Evolutionary conservation across 2,797 vertebrate species (phyloP), one percentile per base, ranked within the genome.

Genomic region (Coendou prehensilis): DNA sequence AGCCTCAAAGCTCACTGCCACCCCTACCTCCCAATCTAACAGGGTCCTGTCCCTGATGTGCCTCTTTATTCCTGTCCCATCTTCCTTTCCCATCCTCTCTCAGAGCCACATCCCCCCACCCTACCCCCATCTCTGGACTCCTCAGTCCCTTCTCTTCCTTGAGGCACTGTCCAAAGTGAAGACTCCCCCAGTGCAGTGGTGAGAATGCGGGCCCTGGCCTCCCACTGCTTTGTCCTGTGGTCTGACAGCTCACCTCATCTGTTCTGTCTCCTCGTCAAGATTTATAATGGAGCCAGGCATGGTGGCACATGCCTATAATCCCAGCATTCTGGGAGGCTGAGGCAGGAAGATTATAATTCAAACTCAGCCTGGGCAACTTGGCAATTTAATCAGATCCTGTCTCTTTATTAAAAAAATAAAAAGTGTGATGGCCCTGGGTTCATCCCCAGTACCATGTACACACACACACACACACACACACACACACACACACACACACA

Each of bases 211-310:
- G 45, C 47, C 75, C 76, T 47, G 20, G 6, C 67, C 22, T 71
- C 79, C 54, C n/a, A 23, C 75, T 28, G 80, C 45, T 28, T 81
- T 22, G 81, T 92, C 61, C 47, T 81, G 93, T 88, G 94, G 89
- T 94, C 95, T 96, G 95, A 85, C 93, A 87, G 91, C 93, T 95
- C 89, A 85, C 87, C 64, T 52, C 23, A 83, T 84, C 94, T 93
- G 87, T 75, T 95, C 54, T 76, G 63, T 96, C 92, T 94, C 59
- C 76, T 94, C 91, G 88, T 93, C 52, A 89, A 94, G 93, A 89
- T 63, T 23, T 45, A 28, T 14, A 45, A 73, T 14, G 41, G 71
- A 45, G 11, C 10, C 23, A 26, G 41, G 9, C 41, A 26, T 47
- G 71, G 71, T 45, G 71, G 41, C 71, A 75, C 22, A 47, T 6